Percentiles rank a stretch among this genome's conserved stretches.
These are phyloP conservation scores for Diarsia rubi DNA, from an alignment of 2,888 invertebrate genomes.

Conservation along the genomic window DNA sequence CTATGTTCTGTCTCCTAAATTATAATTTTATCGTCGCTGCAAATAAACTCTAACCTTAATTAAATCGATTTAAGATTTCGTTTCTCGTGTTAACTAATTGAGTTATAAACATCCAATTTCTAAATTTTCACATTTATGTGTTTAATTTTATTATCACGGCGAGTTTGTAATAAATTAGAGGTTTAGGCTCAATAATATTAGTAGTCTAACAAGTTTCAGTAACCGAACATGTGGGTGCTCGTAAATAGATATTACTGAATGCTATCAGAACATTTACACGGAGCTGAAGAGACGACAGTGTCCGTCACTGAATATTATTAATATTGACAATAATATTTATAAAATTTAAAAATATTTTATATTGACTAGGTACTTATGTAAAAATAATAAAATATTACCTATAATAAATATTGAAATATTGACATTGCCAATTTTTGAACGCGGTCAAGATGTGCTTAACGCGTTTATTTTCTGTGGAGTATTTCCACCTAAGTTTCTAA, in stretches of 20 bases:
- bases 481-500: neutral
- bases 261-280: neutral
- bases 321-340: neutral
- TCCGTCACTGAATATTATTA: neutral
- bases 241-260: neutral
- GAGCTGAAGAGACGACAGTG: neutral
- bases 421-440: neutral
- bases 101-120: conserved; percentile 43
- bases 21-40: neutral
- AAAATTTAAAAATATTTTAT: no score
- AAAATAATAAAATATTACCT: neutral
- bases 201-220: neutral
- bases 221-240: neutral
- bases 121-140: conserved; percentile 35
- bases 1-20: neutral
- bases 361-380: neutral
- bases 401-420: neutral
- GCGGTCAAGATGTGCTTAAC: neutral
- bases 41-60: conserved; percentile 3
- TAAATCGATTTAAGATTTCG: conserved; percentile 3
- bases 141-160: conserved; percentile 11
- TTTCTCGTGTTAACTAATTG: conserved; percentile 32
- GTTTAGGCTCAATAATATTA: neutral
- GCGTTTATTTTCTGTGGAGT: neutral
- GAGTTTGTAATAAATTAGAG: conserved; percentile 20